Conservation (phyloP, 1,140 invertebrate genomes). For the Goniozus legneri region DNA sequence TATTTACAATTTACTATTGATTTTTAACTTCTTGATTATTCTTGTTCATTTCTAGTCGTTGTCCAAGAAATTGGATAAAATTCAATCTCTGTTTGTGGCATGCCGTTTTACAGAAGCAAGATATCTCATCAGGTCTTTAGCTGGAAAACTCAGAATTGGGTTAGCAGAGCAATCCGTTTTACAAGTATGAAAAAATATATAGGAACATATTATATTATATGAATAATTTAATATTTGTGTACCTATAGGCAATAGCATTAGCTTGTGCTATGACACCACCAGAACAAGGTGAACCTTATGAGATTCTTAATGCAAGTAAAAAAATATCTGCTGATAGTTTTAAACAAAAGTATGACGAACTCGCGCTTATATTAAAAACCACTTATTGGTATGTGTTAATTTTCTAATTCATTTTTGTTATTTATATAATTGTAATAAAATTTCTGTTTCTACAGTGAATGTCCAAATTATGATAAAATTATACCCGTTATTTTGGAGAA, state of each 20-base stretch:
- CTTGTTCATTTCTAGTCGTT: constrained; percentile 60
- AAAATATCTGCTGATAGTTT: constrained; percentile 65
- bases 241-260: constrained; percentile 75
- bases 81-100: constrained; percentile 88
- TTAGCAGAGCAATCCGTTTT: constrained; percentile 96
- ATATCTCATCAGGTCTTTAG: constrained; percentile 87
- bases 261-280: constrained; percentile 75
- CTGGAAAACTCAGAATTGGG: constrained; percentile 94
- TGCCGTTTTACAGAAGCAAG: constrained; percentile 88
- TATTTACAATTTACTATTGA: no score
- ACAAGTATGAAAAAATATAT: constrained; percentile 60
- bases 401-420: background rate
- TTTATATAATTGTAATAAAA: constrained; percentile 1
- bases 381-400: constrained; percentile 76
- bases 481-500: constrained; percentile 77
- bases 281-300: constrained; percentile 63
- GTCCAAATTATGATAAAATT: constrained; percentile 91
- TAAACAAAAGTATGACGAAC: constrained; percentile 78
- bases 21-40: no score
- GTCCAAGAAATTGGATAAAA: constrained; percentile 87
- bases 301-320: constrained; percentile 62
- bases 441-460: constrained; percentile 68
- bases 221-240: no score
- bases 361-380: constrained; percentile 81
- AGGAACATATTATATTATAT: background rate